phyloP scores from a whole-genome alignment of 2,113 vertebrate genomes.

The Apaloderma vittatum region DNA sequence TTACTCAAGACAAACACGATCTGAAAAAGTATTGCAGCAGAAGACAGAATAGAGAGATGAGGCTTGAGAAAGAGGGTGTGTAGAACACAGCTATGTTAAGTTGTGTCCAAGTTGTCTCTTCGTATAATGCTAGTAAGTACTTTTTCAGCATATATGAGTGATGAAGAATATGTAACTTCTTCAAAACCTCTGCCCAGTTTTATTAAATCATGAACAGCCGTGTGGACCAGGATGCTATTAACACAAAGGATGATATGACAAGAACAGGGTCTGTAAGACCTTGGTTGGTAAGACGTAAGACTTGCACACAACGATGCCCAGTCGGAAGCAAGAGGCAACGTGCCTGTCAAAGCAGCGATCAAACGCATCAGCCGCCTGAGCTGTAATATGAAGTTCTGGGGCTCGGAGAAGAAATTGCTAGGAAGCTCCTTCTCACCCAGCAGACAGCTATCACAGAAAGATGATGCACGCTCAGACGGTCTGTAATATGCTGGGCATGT shows the following conservation, averaged over 20 bases:
- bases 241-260: neutral
- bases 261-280: neutral
- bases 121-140: neutral
- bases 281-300: neutral
- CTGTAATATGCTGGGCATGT: neutral
- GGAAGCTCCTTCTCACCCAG: neutral
- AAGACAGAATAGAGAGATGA: neutral
- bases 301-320: accelerated
- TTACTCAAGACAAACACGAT: neutral
- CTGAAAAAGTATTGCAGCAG: neutral
- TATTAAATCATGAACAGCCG: accelerated
- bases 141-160: neutral
- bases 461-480: neutral
- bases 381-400: neutral
- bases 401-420: accelerated
- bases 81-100: neutral
- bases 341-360: neutral
- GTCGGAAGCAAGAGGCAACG: neutral
- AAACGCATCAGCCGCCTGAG: neutral
- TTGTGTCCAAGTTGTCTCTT: neutral
- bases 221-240: neutral
- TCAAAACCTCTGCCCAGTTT: neutral
- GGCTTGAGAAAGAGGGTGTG: neutral
- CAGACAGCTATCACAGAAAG: neutral
- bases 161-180: neutral